These are phyloP conservation scores for Hemiprocne comata DNA, from an alignment of 2,113 vertebrate genomes.

Conservation along the genomic window DNA sequence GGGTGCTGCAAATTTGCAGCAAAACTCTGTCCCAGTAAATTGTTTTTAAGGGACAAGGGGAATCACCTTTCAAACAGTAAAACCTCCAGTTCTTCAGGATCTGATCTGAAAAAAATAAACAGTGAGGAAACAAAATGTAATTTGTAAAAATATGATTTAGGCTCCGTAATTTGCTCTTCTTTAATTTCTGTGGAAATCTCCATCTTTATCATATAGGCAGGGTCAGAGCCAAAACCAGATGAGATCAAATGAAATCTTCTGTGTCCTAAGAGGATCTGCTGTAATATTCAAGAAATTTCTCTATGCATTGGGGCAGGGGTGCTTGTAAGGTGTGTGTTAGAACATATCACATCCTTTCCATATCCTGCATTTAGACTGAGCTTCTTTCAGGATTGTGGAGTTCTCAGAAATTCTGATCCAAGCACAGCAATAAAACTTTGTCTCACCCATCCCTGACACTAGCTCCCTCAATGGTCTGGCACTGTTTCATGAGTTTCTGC, in stretches of 20 bases:
- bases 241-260: neutral
- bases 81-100: neutral
- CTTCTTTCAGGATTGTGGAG: neutral
- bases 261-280: neutral
- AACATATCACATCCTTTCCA: neutral
- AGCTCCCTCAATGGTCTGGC: neutral
- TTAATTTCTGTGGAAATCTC: neutral
- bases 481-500: neutral
- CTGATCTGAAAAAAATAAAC: neutral
- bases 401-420: conserved; percentile 2
- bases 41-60: neutral
- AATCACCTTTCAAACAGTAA: neutral
- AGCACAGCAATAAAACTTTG: neutral
- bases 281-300: neutral
- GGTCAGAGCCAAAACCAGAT: neutral
- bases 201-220: neutral
- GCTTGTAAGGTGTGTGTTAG: neutral
- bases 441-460: neutral
- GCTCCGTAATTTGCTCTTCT: neutral
- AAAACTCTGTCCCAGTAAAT: neutral
- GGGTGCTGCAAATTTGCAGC: neutral
- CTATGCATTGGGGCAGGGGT: rapidly evolving
- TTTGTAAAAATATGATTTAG: neutral
- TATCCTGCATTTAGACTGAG: neutral
- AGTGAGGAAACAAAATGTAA: neutral